Conservation (phyloP, 1,140 invertebrate species). For the Heliconius hermathena region DNA sequence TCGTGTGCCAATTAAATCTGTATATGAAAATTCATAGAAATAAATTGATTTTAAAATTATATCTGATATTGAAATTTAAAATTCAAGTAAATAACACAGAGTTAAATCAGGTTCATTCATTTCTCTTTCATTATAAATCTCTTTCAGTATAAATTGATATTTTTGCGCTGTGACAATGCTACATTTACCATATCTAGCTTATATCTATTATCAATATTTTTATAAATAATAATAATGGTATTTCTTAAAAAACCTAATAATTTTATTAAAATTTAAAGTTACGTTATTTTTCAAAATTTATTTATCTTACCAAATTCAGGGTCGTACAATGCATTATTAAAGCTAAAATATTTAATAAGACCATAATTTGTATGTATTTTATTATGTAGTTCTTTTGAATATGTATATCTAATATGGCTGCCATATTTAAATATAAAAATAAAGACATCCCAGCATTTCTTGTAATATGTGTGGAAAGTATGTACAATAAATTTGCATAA, state of each 20-base stretch:
- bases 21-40: no score
- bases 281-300: background rate
- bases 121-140: background rate
- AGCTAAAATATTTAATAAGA: background rate
- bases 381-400: background rate
- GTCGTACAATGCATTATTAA: background rate
- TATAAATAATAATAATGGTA: background rate
- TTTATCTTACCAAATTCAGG: background rate
- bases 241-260: background rate
- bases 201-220: no score
- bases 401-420: background rate
- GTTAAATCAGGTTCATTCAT: background rate
- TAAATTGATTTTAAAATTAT: no score
- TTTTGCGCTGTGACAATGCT: no score
- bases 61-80: background rate
- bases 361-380: background rate
- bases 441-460: conserved; percentile 3
- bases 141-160: background rate
- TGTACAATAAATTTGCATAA: background rate
- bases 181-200: no score
- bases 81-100: background rate
- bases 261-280: background rate
- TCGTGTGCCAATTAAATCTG: no score
- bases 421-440: background rate
- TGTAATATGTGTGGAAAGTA: background rate